These are phyloP conservation scores for Macropodus opercularis DNA, from an alignment of 2,797 vertebrate species.

Conservation along the genomic window DNA sequence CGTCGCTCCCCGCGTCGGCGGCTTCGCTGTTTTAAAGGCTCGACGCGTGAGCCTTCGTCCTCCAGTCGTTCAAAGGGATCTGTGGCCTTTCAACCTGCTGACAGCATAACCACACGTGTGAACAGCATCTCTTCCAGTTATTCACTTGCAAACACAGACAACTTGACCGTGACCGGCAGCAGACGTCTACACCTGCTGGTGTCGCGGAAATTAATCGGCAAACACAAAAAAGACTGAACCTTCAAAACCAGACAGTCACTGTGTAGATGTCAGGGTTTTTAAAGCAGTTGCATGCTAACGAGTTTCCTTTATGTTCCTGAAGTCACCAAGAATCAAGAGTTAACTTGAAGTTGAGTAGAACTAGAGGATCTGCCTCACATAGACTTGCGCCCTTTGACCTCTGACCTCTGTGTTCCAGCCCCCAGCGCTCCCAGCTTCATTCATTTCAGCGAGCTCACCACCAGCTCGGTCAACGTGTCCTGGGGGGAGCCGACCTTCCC, in stretches of 20 bases:
- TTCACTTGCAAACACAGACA: too few relatives aligned
- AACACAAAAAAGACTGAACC: not conserved
- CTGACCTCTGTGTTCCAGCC: constrained; percentile 77
- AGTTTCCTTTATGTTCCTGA: not conserved
- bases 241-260: not conserved
- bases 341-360: too few relatives aligned
- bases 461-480: constrained; percentile 96
- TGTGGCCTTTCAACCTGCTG: too few relatives aligned
- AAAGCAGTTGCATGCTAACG: not conserved
- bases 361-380: too few relatives aligned
- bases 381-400: constrained; percentile 9
- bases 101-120: too few relatives aligned
- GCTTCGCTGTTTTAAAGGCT: too few relatives aligned
- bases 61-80: too few relatives aligned
- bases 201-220: not conserved
- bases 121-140: too few relatives aligned
- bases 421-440: constrained; percentile 92
- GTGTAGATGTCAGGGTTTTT: not conserved
- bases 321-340: too few relatives aligned
- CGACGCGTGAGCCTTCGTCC: too few relatives aligned
- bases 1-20: constrained; percentile 36
- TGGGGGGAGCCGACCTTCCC: constrained; percentile 93
- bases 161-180: too few relatives aligned
- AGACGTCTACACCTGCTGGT: too few relatives aligned
- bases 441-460: constrained; percentile 96